Evolutionary conservation across 2,888 invertebrate species (phyloP), one percentile per base, ranked within the genome.

Genomic region (Troglohyphantes excavatus): DNA sequence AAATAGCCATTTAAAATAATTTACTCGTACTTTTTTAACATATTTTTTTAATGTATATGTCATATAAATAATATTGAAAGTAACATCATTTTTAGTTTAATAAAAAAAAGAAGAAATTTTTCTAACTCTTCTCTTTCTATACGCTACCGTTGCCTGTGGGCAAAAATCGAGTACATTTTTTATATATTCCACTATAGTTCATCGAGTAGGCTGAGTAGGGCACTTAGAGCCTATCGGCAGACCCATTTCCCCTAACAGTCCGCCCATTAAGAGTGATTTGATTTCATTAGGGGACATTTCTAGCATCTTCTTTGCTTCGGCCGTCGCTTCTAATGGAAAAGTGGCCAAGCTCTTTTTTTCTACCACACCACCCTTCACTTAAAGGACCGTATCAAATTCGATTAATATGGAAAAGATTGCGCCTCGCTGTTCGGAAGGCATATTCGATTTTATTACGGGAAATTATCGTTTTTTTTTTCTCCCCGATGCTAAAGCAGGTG

Each of bases 171-270:
- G 13, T 39, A 0, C 39, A 39, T 39, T 2, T 2, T 2, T 13
- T 39, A 39, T 39, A 39, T 39, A 39, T 11, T 0, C 13, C 39
- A 39, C 39, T 39, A 2, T 13, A 39, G 39, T 39, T 13, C 39
- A 13, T 0, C 13, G 17, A 53, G 43, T 9, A 70, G 2, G 39
- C 33, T 59, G 68, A 87, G 81, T 19, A 53, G 81, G 81, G 87
- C 87, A 88, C 87, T 88, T 81, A 88, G 59, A 73, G 59, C 81
- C 87, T 81, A 88, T 88, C 87, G 65, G 65, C 27, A 29, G 53
- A 33, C 87, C 87, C 87, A 81, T 88, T 88, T 88, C 29, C 67
- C n/a, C 81, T 88, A 88, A 88, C 87, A 88, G 73, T 63, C 75
- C 73, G 81, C 72, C 87, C 87, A 88, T 88, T 88, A 88, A 23